Conservation (phyloP, 2,888 invertebrate species). For the Oscheius sp. region DNA sequence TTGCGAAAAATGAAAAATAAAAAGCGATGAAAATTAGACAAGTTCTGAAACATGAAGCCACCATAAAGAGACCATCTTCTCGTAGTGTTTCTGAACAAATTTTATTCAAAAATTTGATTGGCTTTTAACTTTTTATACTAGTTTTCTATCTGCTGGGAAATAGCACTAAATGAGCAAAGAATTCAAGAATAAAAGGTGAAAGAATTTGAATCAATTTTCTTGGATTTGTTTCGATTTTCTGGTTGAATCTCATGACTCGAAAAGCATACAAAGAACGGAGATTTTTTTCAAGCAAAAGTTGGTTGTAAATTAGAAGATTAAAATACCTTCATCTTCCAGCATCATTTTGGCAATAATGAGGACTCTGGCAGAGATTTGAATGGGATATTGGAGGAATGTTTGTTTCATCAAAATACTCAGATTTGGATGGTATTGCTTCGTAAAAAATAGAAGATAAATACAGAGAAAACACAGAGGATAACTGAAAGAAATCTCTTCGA, state of each 20-base stretch:
- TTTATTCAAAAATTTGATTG: not conserved
- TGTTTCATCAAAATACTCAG: slow-evolving; percentile 1
- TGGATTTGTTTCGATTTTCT: not conserved
- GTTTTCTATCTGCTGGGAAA: not conserved
- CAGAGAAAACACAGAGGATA: slow-evolving; percentile 1
- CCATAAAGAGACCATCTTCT: not conserved
- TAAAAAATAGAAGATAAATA: slow-evolving; percentile 6
- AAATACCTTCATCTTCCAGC: not conserved
- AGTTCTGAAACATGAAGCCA: slow-evolving; percentile 1
- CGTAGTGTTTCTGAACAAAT: not conserved
- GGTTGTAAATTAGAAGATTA: too few species aligned
- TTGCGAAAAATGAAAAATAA: slow-evolving; percentile 16
- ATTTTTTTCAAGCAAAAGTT: too few species aligned
- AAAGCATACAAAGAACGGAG: not conserved
- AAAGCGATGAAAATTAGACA: slow-evolving; percentile 22
- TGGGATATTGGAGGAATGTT: not conserved
- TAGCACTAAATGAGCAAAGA: too few species aligned
- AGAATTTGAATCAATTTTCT: not conserved
- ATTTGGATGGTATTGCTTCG: slow-evolving; percentile 23
- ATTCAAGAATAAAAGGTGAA: not conserved
- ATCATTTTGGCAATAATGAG: slow-evolving; percentile 15
- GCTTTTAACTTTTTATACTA: not conserved
- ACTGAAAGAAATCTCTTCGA: not conserved
- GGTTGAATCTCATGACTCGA: not conserved
- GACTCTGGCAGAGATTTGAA: slow-evolving; percentile 13